A percentile compares a stretch with the other conserved stretches of the same genome.
Conservation (phyloP, 1,140 invertebrate genomes). For the Hetaerina americana region DNA sequence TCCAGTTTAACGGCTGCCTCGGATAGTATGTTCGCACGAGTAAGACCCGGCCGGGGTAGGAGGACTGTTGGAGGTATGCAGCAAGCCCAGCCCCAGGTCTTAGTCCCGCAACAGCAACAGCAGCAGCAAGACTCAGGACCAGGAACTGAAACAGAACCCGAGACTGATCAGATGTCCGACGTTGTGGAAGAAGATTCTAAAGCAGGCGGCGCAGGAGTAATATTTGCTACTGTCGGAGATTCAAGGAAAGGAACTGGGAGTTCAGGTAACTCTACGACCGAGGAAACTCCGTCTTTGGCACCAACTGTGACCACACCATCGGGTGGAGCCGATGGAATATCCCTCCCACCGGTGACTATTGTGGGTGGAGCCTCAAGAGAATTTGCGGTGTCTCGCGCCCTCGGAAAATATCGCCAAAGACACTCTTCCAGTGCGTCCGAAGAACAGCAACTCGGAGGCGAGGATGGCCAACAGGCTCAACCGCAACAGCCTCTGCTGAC, state of each 20-base stretch:
- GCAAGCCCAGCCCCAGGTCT: constrained; percentile 34
- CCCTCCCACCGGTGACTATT: constrained; percentile 34
- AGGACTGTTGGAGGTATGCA: constrained; percentile 20
- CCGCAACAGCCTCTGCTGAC: neutral
- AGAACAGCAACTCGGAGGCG: constrained; percentile 40
- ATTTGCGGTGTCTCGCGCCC: constrained; percentile 67
- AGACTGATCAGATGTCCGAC: constrained; percentile 33
- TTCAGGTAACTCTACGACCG: constrained; percentile 1
- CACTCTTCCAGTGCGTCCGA: constrained; percentile 52
- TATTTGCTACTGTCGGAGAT: constrained; percentile 61
- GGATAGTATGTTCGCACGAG: constrained; percentile 38
- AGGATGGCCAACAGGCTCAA: constrained; percentile 20
- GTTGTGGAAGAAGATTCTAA: constrained; percentile 44
- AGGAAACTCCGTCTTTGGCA: neutral
- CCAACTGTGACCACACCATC: neutral
- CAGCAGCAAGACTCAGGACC: constrained; percentile 21
- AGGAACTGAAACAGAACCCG: constrained; percentile 5
- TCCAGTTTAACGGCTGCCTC: constrained; percentile 28
- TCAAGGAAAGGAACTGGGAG: constrained; percentile 31
- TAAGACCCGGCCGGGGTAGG: constrained; percentile 35
- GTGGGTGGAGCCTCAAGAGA: constrained; percentile 55
- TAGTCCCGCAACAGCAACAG: constrained; percentile 31
- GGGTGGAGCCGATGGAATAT: constrained; percentile 28
- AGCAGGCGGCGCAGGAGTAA: constrained; percentile 40
- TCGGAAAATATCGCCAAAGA: constrained; percentile 66